Conservation (phyloP, 2,797 vertebrate species). For the Muscicapa comitata region DNA sequence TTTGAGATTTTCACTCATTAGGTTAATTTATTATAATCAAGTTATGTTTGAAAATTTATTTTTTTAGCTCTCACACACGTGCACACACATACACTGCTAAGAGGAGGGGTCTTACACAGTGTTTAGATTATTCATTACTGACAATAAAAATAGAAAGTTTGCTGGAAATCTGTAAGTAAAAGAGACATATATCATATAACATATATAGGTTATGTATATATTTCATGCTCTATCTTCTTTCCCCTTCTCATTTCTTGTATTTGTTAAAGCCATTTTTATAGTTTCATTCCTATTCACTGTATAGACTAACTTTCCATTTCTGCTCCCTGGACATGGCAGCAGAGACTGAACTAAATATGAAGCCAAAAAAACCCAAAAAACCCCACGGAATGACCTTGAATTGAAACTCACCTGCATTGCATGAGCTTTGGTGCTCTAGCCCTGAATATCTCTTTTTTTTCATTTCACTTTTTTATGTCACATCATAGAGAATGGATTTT, state of each 20-base stretch:
- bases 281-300: slow-evolving; percentile 8
- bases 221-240: background rate
- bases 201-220: background rate
- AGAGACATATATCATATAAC: background rate
- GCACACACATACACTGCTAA: background rate
- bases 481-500: slow-evolving; percentile 28
- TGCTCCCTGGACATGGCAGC: slow-evolving; percentile 9
- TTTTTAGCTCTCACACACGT: background rate
- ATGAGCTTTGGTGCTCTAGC: slow-evolving; percentile 75
- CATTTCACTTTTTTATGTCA: slow-evolving; percentile 46
- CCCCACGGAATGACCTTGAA: slow-evolving; percentile 78
- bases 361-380: slow-evolving; percentile 25
- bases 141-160: background rate
- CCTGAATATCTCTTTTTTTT: slow-evolving; percentile 46
- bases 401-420: slow-evolving; percentile 74
- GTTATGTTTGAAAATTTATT: background rate
- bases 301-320: slow-evolving; percentile 54
- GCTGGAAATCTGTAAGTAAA: background rate
- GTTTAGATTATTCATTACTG: background rate
- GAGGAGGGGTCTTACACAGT: background rate
- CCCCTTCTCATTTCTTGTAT: background rate
- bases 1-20: background rate
- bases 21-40: background rate
- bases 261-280: slow-evolving; percentile 19
- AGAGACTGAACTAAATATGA: slow-evolving; percentile 63